A percentile compares a stretch with the other conserved stretches of the same genome.
These are phyloP conservation scores for Drosophila kambysellisi DNA, from an alignment of 2,888 invertebrate species.

Conservation along the genomic window DNA sequence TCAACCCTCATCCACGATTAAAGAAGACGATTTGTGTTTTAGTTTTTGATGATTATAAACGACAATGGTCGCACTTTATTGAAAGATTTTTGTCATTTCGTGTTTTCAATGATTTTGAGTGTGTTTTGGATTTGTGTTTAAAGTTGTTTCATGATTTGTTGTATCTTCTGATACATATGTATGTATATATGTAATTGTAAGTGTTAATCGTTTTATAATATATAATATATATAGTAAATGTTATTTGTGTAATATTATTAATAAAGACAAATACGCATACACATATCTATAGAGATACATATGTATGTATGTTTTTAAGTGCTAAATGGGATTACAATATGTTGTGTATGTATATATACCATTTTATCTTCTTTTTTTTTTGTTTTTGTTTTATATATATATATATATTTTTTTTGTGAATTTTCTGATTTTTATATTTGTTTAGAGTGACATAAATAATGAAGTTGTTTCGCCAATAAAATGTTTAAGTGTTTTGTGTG, in stretches of 20 bases:
- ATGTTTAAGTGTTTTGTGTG: constrained; percentile 54
- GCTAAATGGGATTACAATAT: constrained; percentile 72
- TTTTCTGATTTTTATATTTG: constrained; percentile 42
- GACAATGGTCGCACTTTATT: constrained; percentile 83
- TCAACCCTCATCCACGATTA: not conserved
- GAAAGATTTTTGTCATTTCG: constrained; percentile 67
- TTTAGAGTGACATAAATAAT: constrained; percentile 56
- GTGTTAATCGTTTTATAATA: constrained; percentile 66
- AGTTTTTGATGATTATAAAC: constrained; percentile 81
- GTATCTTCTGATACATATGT: constrained; percentile 53
- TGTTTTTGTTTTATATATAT: constrained; percentile 25
- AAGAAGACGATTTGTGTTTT: constrained; percentile 33
- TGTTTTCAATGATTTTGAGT: constrained; percentile 44
- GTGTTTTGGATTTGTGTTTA: constrained; percentile 56
- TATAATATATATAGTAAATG: constrained; percentile 73
- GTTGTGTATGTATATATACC: constrained; percentile 47
- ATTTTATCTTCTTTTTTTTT: constrained; percentile 34
- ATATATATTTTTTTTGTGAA: constrained; percentile 19
- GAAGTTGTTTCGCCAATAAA: constrained; percentile 76
- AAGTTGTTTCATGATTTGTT: constrained; percentile 45
- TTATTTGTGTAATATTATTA: constrained; percentile 72
- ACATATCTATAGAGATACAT: constrained; percentile 33
- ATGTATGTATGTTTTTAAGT: constrained; percentile 58
- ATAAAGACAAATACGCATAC: constrained; percentile 78
- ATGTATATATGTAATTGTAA: constrained; percentile 53